Percentiles rank a stretch among this genome's conserved stretches.
Evolutionary conservation across 1,140 invertebrate species (phyloP).

Genomic region (Drosophila ogumai): DNA sequence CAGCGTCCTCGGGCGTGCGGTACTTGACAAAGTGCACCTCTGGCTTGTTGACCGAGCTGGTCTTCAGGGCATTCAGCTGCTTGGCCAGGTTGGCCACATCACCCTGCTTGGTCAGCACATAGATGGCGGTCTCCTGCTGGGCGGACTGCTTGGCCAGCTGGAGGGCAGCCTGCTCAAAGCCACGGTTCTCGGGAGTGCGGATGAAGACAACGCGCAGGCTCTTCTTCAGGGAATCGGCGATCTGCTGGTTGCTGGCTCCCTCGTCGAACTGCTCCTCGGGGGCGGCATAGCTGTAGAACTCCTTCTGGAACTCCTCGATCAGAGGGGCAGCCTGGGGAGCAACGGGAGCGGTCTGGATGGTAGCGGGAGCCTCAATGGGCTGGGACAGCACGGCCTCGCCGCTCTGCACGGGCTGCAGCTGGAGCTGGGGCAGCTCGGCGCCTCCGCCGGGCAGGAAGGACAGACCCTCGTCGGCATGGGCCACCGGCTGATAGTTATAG

Average conservation of each 20-base stretch:
- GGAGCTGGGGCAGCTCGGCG: slow-evolving; percentile 15
- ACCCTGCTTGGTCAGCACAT: slow-evolving; percentile 91
- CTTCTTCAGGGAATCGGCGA: slow-evolving; percentile 87
- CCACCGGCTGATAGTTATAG: slow-evolving; percentile 75
- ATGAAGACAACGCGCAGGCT: slow-evolving; percentile 95
- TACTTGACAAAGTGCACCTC: slow-evolving; percentile 79
- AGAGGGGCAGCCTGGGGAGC: slow-evolving; percentile 39
- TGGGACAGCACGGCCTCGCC: slow-evolving; percentile 69
- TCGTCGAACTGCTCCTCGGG: slow-evolving; percentile 79
- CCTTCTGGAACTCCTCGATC: slow-evolving; percentile 71
- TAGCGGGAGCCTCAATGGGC: slow-evolving; percentile 48
- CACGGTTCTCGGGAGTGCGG: slow-evolving; percentile 89
- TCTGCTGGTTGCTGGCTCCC: slow-evolving; percentile 50
- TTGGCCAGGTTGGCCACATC: slow-evolving; percentile 70
- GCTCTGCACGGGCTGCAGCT: slow-evolving; percentile 40
- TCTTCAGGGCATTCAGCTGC: slow-evolving; percentile 68
- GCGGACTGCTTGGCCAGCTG: slow-evolving; percentile 86
- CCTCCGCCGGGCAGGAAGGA: slow-evolving; percentile 61
- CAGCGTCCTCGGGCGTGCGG: slow-evolving; percentile 70
- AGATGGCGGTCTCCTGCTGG: slow-evolving; percentile 89
- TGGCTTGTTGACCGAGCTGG: slow-evolving; percentile 62
- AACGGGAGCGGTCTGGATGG: slow-evolving; percentile 19
- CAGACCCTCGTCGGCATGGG: slow-evolving; percentile 65
- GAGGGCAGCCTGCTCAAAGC: slow-evolving; percentile 87
- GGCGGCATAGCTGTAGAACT: slow-evolving; percentile 74